Percentiles rank a stretch among this genome's conserved stretches.
Evolutionary conservation across 2,888 invertebrate species (phyloP).

Genomic region (Pemphredon lugubris): DNA sequence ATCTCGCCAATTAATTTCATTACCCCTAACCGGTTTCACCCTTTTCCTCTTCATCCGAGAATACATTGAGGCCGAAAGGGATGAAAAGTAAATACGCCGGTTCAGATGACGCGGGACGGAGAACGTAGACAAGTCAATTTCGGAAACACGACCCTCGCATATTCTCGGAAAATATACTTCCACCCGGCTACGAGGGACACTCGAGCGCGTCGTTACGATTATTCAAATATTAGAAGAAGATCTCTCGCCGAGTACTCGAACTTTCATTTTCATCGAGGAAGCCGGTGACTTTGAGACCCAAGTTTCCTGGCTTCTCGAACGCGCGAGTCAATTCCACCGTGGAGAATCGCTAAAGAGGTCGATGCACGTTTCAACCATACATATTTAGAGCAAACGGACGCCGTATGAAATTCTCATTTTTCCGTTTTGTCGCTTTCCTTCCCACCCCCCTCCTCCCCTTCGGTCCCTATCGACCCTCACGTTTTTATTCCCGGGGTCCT

Average conservation of each 20-base stretch:
- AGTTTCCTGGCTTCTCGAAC: too few relatives aligned
- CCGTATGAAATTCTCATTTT: not conserved
- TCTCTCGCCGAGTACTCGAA: too few relatives aligned
- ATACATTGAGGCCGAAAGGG: constrained; percentile 23
- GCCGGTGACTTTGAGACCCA: too few relatives aligned
- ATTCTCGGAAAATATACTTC: constrained; percentile 17
- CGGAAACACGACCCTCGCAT: constrained; percentile 16
- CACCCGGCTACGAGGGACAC: constrained; percentile 9
- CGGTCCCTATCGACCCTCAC: not conserved
- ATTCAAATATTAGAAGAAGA: too few relatives aligned
- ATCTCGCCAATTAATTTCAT: constrained; percentile 74
- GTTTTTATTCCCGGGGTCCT: constrained; percentile 52
- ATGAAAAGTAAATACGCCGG: constrained; percentile 55
- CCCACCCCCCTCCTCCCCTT: not conserved
- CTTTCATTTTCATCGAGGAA: too few relatives aligned
- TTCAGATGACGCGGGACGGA: constrained; percentile 39
- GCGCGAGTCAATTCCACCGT: too few relatives aligned
- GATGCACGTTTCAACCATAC: too few relatives aligned
- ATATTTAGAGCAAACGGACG: constrained; percentile 13
- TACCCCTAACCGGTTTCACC: constrained; percentile 51
- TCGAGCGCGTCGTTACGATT: not conserved
- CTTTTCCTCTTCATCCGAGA: constrained; percentile 18
- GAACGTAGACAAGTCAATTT: constrained; percentile 68
- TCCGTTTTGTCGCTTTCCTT: too few relatives aligned
- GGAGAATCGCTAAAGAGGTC: too few relatives aligned